Conservation (phyloP, 2,888 invertebrate species). For the Gibbula magus region DNA sequence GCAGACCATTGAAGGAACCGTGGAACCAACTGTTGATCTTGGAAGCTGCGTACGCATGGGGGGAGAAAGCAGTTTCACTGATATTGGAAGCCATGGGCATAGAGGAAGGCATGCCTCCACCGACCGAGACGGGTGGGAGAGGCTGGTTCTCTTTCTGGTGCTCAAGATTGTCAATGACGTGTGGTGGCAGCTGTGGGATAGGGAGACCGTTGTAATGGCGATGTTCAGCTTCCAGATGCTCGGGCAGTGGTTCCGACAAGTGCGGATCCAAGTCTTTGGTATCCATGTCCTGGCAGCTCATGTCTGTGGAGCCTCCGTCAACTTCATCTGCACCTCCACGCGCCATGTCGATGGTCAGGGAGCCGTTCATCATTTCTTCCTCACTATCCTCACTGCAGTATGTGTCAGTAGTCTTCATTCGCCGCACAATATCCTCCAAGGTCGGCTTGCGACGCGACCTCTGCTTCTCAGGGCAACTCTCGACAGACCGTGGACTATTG, state of each 20-base stretch:
- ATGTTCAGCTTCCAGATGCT: neutral
- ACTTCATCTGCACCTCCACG: constrained; percentile 51
- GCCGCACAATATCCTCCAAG: constrained; percentile 66
- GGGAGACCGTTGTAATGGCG: constrained; percentile 25
- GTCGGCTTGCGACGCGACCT: constrained; percentile 62
- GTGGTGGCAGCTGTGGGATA: constrained; percentile 5
- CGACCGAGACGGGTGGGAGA: constrained; percentile 38
- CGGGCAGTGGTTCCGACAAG: neutral
- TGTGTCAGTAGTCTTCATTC: constrained; percentile 57
- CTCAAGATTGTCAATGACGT: constrained; percentile 26
- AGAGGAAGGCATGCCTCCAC: constrained; percentile 36
- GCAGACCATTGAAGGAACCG: constrained; percentile 57
- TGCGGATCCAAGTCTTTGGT: constrained; percentile 14
- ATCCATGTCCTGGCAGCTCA: constrained; percentile 22
- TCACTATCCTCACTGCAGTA: constrained; percentile 61
- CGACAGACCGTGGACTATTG: constrained; percentile 38
- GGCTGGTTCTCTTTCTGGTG: constrained; percentile 42
- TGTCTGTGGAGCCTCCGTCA: constrained; percentile 47
- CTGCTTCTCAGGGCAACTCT: constrained; percentile 42
- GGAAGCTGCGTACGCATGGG: constrained; percentile 45
- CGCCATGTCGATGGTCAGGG: constrained; percentile 41
- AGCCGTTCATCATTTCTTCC: constrained; percentile 40
- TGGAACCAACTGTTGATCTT: constrained; percentile 59
- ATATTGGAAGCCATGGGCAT: constrained; percentile 48
- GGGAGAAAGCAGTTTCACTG: constrained; percentile 52